phyloP scores from a whole-genome alignment of 1,140 invertebrate species.

The Triops cancriformis region DNA sequence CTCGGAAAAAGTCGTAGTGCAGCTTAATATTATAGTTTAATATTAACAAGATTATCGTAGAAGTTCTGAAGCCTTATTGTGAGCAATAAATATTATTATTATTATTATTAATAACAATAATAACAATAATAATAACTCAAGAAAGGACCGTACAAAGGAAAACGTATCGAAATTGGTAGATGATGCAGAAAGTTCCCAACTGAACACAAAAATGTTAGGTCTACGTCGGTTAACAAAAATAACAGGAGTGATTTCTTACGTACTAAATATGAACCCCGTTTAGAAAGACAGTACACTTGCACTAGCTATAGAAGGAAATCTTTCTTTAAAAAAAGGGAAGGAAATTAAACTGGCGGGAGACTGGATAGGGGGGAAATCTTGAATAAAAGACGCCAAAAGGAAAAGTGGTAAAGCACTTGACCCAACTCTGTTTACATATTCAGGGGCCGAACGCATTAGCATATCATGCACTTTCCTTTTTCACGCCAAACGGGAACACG shows the following conservation, averaged over 20 bases:
- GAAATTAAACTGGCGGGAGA: neutral
- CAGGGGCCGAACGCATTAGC: slow-evolving; percentile 29
- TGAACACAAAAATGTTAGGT: no score
- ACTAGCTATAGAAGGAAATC: neutral
- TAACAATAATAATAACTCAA: no score
- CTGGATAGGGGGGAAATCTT: neutral
- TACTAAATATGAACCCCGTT: neutral
- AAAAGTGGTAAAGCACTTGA: slow-evolving; percentile 29
- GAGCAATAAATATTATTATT: no score
- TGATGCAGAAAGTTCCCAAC: no score
- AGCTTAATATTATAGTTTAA: no score
- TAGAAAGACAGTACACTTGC: neutral
- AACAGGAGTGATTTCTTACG: neutral
- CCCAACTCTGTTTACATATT: slow-evolving; percentile 27
- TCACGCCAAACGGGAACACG: neutral
- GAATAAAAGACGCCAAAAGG: slow-evolving; percentile 22
- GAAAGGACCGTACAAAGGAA: no score
- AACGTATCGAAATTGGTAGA: no score
- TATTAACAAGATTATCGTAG: no score
- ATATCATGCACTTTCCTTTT: neutral
- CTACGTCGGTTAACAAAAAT: no score
- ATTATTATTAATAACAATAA: no score
- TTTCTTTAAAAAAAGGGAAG: neutral
- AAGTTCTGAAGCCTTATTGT: no score
- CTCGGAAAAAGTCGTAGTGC: no score